Evolutionary conservation across 2,113 vertebrate genomes (phyloP), one percentile per base, ranked within the genome.

Genomic region (Strix aluco): DNA sequence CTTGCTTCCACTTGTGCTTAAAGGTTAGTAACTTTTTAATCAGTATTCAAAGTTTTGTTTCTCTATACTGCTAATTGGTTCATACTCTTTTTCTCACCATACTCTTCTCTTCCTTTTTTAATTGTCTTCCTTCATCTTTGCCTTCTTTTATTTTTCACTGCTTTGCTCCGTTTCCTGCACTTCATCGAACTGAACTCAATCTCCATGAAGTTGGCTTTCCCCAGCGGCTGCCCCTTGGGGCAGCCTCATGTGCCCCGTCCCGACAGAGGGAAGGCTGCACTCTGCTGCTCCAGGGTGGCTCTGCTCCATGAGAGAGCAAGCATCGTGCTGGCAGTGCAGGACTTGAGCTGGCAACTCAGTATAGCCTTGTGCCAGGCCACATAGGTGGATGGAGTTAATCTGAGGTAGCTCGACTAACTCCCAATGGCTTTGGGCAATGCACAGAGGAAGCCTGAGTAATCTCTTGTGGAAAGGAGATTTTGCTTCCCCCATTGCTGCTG

Each of bases 1-100:
- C 52, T 83, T 88, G 14, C 29, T 58, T 90, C 82, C 59, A 10
- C 74, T 73, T 73, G 18, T 32, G 32, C 72, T 89, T 36, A 49
- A 74, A 94, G 92, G 83, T 94, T 74, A 81, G 88, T 94, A 81
- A 44, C 70, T 47, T 94, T 72, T 82, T 51, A 65, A 88, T 74
- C 47, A 18, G 2, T 57, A 36, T 81, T 79, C 18, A 15, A 30
- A 81, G 36, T 73, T 80, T 65, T 58, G 9, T 58, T 46, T 77
- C 16, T 51, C 16, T 15, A 1, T 47, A 17, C 13, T 57, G 6
- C 29, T 70, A 75, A 15, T 34, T 49, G 18, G 23, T 91, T 18
- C 10, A 44, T 5, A 16, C 9, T 57, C 5, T 27, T 34, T 40
- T 13, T 47, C 18, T 5, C 8, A 2, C 12, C n/a, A 5, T 57